These are phyloP conservation scores for Morpho helenor DNA, from an alignment of 2,888 invertebrate genomes.

Conservation along the genomic window DNA sequence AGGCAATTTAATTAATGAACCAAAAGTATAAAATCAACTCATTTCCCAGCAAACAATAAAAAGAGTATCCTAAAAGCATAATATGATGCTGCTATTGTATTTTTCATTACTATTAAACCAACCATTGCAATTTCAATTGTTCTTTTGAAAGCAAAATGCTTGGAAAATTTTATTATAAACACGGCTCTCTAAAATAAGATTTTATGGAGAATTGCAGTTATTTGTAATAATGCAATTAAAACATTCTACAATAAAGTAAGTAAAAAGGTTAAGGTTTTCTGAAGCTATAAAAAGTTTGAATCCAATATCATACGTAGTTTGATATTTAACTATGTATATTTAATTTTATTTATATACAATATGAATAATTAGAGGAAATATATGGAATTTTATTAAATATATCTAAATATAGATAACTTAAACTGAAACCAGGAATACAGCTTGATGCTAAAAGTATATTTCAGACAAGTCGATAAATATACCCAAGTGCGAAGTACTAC, in stretches of 20 bases:
- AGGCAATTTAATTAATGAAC: too few relatives aligned
- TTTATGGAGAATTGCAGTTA: background rate
- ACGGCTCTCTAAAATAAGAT: conserved; percentile 1
- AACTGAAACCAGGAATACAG: too few relatives aligned
- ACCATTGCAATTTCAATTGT: conserved; percentile 10
- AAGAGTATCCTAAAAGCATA: background rate
- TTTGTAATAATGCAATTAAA: background rate
- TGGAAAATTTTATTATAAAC: conserved; percentile 7
- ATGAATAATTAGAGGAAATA: too few relatives aligned
- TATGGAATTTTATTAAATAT: too few relatives aligned
- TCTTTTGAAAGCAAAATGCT: conserved; percentile 4
- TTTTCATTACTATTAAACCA: conserved; percentile 8
- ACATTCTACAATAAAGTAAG: background rate
- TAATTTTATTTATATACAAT: too few relatives aligned
- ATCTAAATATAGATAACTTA: too few relatives aligned
- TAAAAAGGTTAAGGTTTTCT: background rate
- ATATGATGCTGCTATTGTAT: background rate
- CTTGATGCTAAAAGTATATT: too few relatives aligned
- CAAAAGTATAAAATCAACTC: background rate
- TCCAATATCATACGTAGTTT: too few relatives aligned
- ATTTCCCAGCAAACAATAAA: background rate
- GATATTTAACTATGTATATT: too few relatives aligned
- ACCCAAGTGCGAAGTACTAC: too few relatives aligned
- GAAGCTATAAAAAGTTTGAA: too few relatives aligned
- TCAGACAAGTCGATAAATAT: too few relatives aligned